Base-by-base conservation (phyloP, 2,797 vertebrate species). In the Typhlichthys subterraneus region DNA sequence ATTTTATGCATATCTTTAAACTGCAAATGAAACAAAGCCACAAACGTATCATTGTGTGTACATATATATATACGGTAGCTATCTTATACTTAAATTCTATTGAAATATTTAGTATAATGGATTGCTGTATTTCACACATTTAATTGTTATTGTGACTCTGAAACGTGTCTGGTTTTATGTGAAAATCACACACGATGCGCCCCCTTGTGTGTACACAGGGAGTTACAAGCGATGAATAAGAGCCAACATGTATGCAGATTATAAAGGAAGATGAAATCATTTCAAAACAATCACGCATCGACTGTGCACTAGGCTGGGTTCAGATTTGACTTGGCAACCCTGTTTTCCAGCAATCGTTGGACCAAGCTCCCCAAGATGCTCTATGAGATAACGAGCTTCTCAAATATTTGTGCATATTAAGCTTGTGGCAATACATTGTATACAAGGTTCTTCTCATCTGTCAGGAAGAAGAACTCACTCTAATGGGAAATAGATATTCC, bases 51-150 rank as follows among this genome's bases (percentile, higher is more conserved):
- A 68, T 6, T 12, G 10, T 11, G 23, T n/a, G 17, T 23, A 5
- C 12, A 12, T 19, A 52, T 53, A 3, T 23, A 12, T 19, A 52
- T 53, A 3, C 14, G 53, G 17, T 65, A 52, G 58, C 31, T 13
- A 54, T 69, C 31, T 14, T 62, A 19, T 46, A 45, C 29, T 15
- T 0, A 50, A 65, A 52, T 29, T 75, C 57, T 57, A 56, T 42
- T 57, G 42, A 69, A 11, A 17, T 60, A 65, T 56, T 64, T 55
- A 53, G 48, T 63, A n/a, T 42, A n/a, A 56, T 59, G 7, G 55
- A 53, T 67, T 65, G 42, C 75, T 70, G 62, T 49, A 49, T 50
- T 65, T 11, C 73, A 76, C 78, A 77, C 65, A 85, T 4, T 53
- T 0, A 46, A 11, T 13, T 14, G n/a, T 57, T 49, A 8, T 69